These are phyloP conservation scores for Passerculus sandwichensis DNA, from an alignment of 2,797 vertebrate genomes.

Conservation along the genomic window DNA sequence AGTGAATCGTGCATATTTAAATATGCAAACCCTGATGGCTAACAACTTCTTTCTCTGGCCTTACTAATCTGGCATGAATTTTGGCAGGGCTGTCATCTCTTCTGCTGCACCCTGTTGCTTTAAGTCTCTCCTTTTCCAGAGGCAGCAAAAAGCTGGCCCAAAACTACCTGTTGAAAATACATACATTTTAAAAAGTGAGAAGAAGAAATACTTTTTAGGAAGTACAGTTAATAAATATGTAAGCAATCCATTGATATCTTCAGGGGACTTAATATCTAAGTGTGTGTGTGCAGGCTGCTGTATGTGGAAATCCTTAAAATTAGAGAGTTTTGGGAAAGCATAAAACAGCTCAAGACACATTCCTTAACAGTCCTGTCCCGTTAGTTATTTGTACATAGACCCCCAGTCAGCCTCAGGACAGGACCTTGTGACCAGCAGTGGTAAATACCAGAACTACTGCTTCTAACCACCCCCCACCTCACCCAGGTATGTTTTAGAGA, in stretches of 20 bases:
- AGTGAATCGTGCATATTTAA: not conserved
- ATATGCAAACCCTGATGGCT: not conserved
- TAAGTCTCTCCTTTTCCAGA: accelerated
- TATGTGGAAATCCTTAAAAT: not conserved
- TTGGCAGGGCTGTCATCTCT: not conserved
- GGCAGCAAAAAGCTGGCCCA: accelerated
- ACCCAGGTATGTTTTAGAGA: not conserved
- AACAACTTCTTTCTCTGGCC: not conserved
- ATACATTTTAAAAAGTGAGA: not conserved
- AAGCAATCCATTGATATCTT: not conserved
- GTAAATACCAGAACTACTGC: not conserved
- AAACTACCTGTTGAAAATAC: not conserved
- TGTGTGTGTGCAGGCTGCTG: not conserved
- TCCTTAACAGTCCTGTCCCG: not conserved
- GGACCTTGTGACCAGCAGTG: not conserved
- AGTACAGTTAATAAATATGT: not conserved
- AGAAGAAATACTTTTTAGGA: not conserved
- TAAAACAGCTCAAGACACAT: not conserved
- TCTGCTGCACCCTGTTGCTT: not conserved
- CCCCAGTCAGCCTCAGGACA: not conserved
- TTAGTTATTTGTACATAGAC: not conserved
- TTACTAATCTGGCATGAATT: not conserved
- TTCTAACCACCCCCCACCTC: not conserved
- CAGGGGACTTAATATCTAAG: not conserved
- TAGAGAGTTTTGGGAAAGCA: not conserved